A percentile compares a stretch with the other conserved stretches of the same genome.
Evolutionary conservation across 2,113 vertebrate genomes (phyloP).

Genomic region (Ailurus styani): DNA sequence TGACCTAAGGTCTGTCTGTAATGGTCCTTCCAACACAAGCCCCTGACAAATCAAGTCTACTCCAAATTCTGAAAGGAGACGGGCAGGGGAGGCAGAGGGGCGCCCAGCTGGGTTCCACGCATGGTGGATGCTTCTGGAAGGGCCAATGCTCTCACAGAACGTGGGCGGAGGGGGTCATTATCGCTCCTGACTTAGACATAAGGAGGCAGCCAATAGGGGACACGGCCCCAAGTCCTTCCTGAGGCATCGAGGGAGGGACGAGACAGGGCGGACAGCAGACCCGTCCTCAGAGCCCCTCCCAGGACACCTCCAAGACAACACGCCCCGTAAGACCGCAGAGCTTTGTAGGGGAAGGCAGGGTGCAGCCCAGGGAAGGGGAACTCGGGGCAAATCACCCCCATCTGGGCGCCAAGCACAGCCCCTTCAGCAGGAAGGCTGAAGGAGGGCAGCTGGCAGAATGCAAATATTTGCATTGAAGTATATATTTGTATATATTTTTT

Average conservation of each 20-base stretch:
- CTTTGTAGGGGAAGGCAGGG: neutral
- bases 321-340: neutral
- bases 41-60: neutral
- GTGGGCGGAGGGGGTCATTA: too few relatives aligned
- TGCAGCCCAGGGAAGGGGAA: neutral
- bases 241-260: neutral
- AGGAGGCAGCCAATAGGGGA: neutral
- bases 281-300: neutral
- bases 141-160: neutral
- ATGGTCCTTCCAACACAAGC: neutral
- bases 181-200: neutral
- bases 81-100: neutral
- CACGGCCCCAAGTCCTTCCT: neutral
- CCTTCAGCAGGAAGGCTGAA: too few relatives aligned
- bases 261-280: neutral
- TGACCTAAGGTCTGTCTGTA: neutral
- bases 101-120: too few relatives aligned
- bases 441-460: neutral
- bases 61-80: neutral
- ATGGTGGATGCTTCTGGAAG: neutral
- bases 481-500: neutral
- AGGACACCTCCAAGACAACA: neutral
- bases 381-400: rapidly evolving
- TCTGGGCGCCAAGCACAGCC: rapidly evolving
- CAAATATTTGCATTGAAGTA: neutral